A percentile compares a stretch with the other conserved stretches of the same genome.
Conservation (phyloP, 2,797 vertebrate genomes). For the Poliocrania exsul region DNA sequence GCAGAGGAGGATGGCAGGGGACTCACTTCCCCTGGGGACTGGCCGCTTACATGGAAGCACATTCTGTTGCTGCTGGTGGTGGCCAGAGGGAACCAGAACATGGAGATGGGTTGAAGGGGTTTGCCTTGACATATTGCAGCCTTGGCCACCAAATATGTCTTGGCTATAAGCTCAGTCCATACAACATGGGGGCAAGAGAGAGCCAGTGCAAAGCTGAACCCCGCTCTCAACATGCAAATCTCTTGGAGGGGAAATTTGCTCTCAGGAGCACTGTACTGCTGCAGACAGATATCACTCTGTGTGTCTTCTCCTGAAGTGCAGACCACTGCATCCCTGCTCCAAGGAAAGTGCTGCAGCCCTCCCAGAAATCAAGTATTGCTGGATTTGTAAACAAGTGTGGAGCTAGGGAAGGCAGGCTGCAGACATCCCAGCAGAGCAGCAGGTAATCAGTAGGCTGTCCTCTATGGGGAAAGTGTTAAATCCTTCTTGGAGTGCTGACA, state of each 20-base stretch:
- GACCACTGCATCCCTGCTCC: accelerated
- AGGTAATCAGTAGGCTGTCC: constrained; percentile 49
- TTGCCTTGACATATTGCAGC: background rate
- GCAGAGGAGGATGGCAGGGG: background rate
- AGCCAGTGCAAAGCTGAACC: background rate
- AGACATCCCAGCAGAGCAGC: constrained; percentile 43
- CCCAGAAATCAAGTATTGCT: background rate
- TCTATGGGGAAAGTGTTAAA: constrained; percentile 41
- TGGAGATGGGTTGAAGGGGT: background rate
- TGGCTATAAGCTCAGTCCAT: background rate
- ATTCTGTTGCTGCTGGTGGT: accelerated
- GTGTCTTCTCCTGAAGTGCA: background rate
- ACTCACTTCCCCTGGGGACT: background rate
- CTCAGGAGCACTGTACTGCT: background rate
- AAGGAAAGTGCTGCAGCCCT: background rate
- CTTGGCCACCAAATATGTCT: background rate
- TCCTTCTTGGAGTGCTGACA: constrained; percentile 63
- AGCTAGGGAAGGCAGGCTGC: constrained; percentile 19
- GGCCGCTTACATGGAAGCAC: background rate
- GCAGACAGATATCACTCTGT: background rate
- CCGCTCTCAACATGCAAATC: background rate
- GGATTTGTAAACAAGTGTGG: constrained; percentile 24
- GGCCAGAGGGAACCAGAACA: background rate
- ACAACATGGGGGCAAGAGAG: accelerated
- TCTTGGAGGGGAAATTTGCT: background rate